A percentile compares a stretch with the other conserved stretches of the same genome.
These are phyloP conservation scores for Haliclona indistincta DNA, from an alignment of 37 sponge, comb jelly and placozoan species.

Conservation along the genomic window DNA sequence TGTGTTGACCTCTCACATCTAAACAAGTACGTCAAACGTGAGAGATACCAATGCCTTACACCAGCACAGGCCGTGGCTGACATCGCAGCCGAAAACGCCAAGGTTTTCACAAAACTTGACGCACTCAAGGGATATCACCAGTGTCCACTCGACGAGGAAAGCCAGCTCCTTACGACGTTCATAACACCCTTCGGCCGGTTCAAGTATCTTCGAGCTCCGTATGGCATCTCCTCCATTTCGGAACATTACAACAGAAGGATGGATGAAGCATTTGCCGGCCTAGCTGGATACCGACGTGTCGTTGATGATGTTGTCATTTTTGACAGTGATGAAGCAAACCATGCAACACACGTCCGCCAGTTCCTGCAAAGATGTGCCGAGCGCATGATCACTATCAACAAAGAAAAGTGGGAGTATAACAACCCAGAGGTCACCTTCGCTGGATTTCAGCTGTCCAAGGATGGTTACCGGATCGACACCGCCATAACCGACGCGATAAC, in stretches of 20 bases:
- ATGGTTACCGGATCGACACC: constrained; percentile 14
- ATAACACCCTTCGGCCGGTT: constrained; percentile 54
- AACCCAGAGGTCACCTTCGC: constrained; percentile 17
- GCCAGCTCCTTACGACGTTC: constrained; percentile 49
- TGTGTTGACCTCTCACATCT: constrained; percentile 43
- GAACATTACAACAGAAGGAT: constrained; percentile 48
- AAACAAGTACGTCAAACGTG: constrained; percentile 18
- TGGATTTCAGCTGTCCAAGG: constrained; percentile 8
- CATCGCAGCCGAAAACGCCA: constrained; percentile 25
- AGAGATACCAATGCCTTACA: constrained; percentile 31
- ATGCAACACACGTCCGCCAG: constrained; percentile 17
- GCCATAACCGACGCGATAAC: constrained; percentile 35
- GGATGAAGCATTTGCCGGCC: constrained; percentile 46
- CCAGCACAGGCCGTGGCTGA: constrained; percentile 39
- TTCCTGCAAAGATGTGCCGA: constrained; percentile 31
- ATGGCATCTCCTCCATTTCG: constrained; percentile 47
- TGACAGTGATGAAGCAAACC: constrained; percentile 33
- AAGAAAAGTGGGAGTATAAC: constrained; percentile 23
- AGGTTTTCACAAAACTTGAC: constrained; percentile 35
- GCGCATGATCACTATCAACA: constrained; percentile 37
- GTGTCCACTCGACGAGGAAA: constrained; percentile 46
- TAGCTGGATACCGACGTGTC: constrained; percentile 2
- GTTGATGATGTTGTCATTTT: constrained; percentile 42
- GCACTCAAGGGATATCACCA: constrained; percentile 55
- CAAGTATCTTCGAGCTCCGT: constrained; percentile 42